Evolutionary conservation across 2,888 invertebrate genomes (phyloP).

Genomic region (Drosophila siamana): DNA sequence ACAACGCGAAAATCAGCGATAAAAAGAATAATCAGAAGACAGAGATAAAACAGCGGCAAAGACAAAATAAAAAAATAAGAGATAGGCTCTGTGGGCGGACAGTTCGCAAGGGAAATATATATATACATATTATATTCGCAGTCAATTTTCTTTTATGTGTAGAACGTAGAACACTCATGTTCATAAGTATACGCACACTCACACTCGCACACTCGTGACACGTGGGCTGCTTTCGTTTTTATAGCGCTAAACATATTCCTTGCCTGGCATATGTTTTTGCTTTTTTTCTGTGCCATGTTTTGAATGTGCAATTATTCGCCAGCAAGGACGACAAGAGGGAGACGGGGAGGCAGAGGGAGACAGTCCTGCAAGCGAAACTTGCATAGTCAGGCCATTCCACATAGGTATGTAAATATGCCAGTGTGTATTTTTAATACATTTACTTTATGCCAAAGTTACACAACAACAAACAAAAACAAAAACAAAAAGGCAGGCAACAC

Average conservation of each 20-base stretch:
- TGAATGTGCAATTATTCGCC: constrained; percentile 9
- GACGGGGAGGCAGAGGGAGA: not conserved
- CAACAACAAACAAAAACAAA: constrained; percentile 21
- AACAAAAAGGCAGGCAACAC: constrained; percentile 46
- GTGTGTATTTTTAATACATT: constrained; percentile 69
- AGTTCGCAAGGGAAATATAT: constrained; percentile 55
- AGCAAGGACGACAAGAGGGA: not conserved
- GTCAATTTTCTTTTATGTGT: constrained; percentile 77
- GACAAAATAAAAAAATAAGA: not conserved
- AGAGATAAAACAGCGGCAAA: not conserved
- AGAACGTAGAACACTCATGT: constrained; percentile 31
- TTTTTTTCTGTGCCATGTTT: constrained; percentile 6
- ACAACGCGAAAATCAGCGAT: constrained; percentile 46
- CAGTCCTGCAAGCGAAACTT: not conserved
- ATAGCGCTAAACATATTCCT: constrained; percentile 64
- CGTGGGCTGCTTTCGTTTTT: constrained; percentile 40
- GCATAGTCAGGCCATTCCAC: constrained; percentile 16
- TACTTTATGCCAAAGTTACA: constrained; percentile 50
- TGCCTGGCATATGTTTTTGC: constrained; percentile 36
- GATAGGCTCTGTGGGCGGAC: constrained; percentile 1
- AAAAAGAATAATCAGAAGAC: constrained; percentile 42
- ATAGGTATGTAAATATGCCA: constrained; percentile 11
- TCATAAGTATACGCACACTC: constrained; percentile 27
- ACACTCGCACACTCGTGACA: constrained; percentile 12
- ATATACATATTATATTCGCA: constrained; percentile 61